These are phyloP conservation scores for Cenopis cana DNA, from an alignment of 2,888 invertebrate species.

Conservation along the genomic window DNA sequence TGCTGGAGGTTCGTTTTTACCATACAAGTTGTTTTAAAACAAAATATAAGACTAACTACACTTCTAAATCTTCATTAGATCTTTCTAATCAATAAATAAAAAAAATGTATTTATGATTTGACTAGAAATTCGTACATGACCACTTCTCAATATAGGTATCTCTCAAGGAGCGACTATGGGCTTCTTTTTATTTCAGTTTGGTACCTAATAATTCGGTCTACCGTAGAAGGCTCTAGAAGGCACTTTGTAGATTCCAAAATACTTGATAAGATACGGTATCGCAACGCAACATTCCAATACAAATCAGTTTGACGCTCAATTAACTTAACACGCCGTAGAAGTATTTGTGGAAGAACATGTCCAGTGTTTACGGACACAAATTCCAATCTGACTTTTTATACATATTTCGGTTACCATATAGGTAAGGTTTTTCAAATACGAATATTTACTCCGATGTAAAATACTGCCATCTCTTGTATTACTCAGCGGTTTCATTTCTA, in stretches of 20 bases:
- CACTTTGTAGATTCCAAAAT: slow-evolving; percentile 6
- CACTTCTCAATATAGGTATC: not conserved
- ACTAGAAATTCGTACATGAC: not conserved
- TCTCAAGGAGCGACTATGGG: not conserved
- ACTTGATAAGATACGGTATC: slow-evolving; percentile 17
- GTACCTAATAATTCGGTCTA: not conserved
- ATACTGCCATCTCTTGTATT: too few relatives aligned
- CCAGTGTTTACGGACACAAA: slow-evolving; percentile 39
- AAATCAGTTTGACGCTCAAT: slow-evolving; percentile 39
- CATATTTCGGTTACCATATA: slow-evolving; percentile 25
- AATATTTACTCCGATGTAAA: not conserved
- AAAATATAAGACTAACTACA: too few relatives aligned
- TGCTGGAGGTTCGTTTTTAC: too few relatives aligned
- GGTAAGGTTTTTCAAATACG: slow-evolving; percentile 16
- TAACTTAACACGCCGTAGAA: slow-evolving; percentile 31
- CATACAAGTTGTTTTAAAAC: too few relatives aligned
- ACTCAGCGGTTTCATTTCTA: too few relatives aligned
- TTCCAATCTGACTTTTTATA: slow-evolving; percentile 34
- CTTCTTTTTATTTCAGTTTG: not conserved
- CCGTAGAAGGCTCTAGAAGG: not conserved
- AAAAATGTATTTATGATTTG: not conserved
- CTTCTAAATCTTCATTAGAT: too few relatives aligned
- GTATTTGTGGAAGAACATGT: slow-evolving; percentile 30
- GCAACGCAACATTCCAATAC: slow-evolving; percentile 29
- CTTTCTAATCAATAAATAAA: too few relatives aligned